Base-by-base conservation (phyloP, 2,888 invertebrate species). In the Drosophila fungiperda region DNA sequence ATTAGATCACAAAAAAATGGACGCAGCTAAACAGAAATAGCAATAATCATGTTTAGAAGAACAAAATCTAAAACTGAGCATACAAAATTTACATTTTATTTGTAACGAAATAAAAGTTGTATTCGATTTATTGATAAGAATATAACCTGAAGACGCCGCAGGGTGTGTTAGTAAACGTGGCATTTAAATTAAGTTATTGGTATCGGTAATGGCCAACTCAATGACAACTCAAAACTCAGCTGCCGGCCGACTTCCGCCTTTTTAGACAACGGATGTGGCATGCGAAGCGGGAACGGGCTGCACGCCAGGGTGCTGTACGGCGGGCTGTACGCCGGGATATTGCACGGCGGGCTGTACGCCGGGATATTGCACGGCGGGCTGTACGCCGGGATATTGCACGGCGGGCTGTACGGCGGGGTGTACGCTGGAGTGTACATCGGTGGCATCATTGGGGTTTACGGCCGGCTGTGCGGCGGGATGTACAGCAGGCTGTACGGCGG, bases 61-160 rank as follows among this genome's bases (percentile, higher is more conserved):
- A 29, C 45, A 33, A 23, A 36, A 32, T 35, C 45, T 20, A 29
- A 23, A 23, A 40, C 36, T 29, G 58, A 26, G 62, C 55, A 33
- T 12, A 20, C 15, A 26, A 59, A 38, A 69, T 76, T 65, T 68
- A 63, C 59, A 78, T 78, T 55, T 68, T 45, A 62, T 68, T 65
- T 75, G 73, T 72, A 81, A 78, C 70, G 71, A 73, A 78, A 70
- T 62, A 69, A 73, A 77, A 66, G 62, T 55, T 76, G 59, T 82
- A 87, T 87, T 83, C 83, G 87, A 83, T 74, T 71, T 60, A 82
- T 61, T 68, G 54, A 74, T 68, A 55, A 57, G 49, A 76, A 65
- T 54, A 52, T 26, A 59, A 58, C 66, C 73, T 36, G 59, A 48
- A 48, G 49, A 63, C 62, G 23, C 45, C 23, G 20, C 15, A 45